Base-by-base conservation (phyloP, 1,140 invertebrate species). In the Aethina tumida region DNA sequence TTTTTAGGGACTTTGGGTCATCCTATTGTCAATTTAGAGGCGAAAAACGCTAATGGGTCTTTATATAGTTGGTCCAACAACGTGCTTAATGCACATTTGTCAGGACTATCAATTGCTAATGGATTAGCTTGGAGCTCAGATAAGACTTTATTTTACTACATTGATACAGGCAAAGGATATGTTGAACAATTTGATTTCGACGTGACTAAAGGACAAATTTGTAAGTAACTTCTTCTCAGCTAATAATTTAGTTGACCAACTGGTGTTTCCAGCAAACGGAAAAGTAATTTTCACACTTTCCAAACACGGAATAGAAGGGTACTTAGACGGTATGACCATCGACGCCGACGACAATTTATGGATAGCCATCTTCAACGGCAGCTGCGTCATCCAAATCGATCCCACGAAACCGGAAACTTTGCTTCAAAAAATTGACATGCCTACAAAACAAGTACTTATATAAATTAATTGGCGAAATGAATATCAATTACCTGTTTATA, bases 181-280 rank as follows among this genome's bases (percentile, higher is more conserved):
- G 66, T 88, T 24, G 69, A 75, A 36, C 68, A 69, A 18, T 90
- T 82, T 51, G 79, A 91, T 55, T 90, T 79, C 49, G 72, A 90
- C 49, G 60, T 77, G 2, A 59, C 70, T 5, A 73, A 63, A 4
- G 83, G 81, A 16, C 58, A 64, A 4, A 74, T 82, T 31, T 65
- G 80, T 82, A 61, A 73, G 77, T n/a, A n/a, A n/a, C n/a, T n/a
- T n/a, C n/a, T n/a, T n/a, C n/a, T n/a, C n/a, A n/a, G n/a, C n/a
- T n/a, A n/a, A n/a, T n/a, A n/a, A n/a, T n/a, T n/a, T n/a, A n/a
- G n/a, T n/a, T n/a, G n/a, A n/a, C n/a, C n/a, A n/a, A n/a, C n/a
- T n/a, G n/a, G n/a, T n/a, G n/a, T n/a, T 51, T 48, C 24, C 21
- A 58, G 54, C 52, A 6, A 56, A 58, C 35, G 24, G 54, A 18